A percentile compares a stretch with the other conserved stretches of the same genome.
phyloP scores from a whole-genome alignment of 2,113 vertebrate species.

The Caloenas nicobarica region DNA sequence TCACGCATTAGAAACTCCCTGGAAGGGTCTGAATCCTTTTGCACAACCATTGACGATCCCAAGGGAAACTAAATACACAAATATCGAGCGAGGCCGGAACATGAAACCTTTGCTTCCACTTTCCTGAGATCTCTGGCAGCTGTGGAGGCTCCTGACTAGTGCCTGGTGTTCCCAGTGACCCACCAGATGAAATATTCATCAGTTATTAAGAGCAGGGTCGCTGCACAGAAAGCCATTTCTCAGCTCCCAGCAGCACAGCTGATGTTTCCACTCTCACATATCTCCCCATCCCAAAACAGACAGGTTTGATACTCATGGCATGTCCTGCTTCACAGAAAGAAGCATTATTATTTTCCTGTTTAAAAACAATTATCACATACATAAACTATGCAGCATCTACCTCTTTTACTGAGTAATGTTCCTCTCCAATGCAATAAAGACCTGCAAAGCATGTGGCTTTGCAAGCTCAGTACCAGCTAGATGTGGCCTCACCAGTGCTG shows the following conservation, averaged over 20 bases:
- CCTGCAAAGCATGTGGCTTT: background rate
- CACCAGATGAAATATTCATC: background rate
- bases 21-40: background rate
- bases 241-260: background rate
- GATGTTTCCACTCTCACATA: background rate
- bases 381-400: background rate
- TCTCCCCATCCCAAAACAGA: accelerated
- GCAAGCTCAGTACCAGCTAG: background rate
- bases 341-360: background rate
- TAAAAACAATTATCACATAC: background rate
- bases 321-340: background rate
- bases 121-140: background rate
- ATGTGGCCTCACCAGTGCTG: background rate
- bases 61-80: background rate
- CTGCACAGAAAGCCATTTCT: background rate
- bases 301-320: background rate
- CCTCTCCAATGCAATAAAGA: background rate
- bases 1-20: background rate
- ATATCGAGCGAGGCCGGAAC: background rate
- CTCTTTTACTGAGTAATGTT: background rate
- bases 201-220: background rate
- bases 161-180: background rate
- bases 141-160: background rate
- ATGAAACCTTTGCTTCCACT: background rate
- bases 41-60: background rate